Evolutionary conservation across 1,140 invertebrate genomes (phyloP).

Genomic region (Helicoverpa zea): DNA sequence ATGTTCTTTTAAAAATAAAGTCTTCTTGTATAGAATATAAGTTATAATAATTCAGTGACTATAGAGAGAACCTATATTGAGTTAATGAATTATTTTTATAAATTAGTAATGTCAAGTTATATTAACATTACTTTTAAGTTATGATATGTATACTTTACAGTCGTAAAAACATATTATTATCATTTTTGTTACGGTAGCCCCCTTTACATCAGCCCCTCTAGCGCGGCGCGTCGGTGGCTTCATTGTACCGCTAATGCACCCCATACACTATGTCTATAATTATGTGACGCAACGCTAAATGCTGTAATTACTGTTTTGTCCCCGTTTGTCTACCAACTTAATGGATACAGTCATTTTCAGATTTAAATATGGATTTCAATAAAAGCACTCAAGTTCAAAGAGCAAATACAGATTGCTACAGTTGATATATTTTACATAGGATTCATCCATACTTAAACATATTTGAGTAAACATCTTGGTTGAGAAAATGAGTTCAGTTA

Average conservation of each 20-base stretch:
- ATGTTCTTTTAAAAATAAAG: too few species aligned
- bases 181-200: conserved; percentile 58
- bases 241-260: conserved; percentile 77
- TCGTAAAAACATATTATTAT: conserved; percentile 60
- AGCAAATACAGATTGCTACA: neutral
- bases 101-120: too few species aligned
- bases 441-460: neutral
- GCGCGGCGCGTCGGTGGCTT: conserved; percentile 52
- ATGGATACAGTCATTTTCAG: conserved; percentile 64
- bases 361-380: conserved; percentile 33
- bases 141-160: neutral
- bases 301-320: conserved; percentile 77
- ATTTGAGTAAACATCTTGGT: neutral
- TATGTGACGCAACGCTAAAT: conserved; percentile 78
- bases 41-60: too few species aligned
- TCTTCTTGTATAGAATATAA: too few species aligned
- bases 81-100: too few species aligned
- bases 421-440: neutral
- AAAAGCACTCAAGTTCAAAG: neutral
- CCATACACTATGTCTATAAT: conserved; percentile 70
- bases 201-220: conserved; percentile 49
- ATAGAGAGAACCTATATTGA: too few species aligned
- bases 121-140: neutral
- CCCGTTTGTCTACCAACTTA: conserved; percentile 61
- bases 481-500: neutral